Conservation (phyloP, 1,140 invertebrate genomes). For the Temnothorax nylanderi region DNA sequence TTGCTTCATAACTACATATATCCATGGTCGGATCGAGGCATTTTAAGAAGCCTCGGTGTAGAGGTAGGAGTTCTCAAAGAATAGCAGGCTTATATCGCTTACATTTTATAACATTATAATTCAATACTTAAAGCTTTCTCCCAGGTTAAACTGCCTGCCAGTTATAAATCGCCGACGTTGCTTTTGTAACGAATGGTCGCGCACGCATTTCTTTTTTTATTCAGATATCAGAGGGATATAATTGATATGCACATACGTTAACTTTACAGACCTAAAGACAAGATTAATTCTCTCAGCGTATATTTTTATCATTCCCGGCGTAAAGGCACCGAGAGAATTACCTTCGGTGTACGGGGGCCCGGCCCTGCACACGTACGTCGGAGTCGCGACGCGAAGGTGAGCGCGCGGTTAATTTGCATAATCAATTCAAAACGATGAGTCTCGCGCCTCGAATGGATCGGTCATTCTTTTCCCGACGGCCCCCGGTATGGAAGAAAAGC, state of each 20-base stretch:
- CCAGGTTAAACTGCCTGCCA: background rate
- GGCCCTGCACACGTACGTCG: conserved; percentile 37
- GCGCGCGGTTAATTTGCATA: conserved; percentile 59
- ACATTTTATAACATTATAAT: background rate
- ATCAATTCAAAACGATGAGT: conserved; percentile 60
- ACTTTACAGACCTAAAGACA: conserved; percentile 16
- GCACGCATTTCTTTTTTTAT: background rate
- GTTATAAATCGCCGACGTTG: background rate
- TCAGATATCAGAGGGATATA: conserved; percentile 24
- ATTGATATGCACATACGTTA: conserved; percentile 19
- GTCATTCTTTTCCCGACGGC: conserved; percentile 54
- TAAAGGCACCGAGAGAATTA: background rate
- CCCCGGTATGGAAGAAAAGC: conserved; percentile 50
- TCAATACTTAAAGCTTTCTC: background rate
- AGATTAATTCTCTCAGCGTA: conserved; percentile 28
- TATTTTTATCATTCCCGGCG: conserved; percentile 20
- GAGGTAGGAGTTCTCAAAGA: background rate
- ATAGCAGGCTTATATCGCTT: background rate
- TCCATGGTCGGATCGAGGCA: conserved; percentile 16
- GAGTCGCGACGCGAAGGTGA: conserved; percentile 53
- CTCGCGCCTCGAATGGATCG: conserved; percentile 53
- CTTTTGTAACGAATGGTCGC: background rate
- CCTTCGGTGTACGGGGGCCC: background rate
- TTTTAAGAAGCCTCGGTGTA: background rate
- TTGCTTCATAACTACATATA: conserved; percentile 40